These are phyloP conservation scores for Dendrolimus punctatus DNA, from an alignment of 1,140 invertebrate species.

Conservation along the genomic window DNA sequence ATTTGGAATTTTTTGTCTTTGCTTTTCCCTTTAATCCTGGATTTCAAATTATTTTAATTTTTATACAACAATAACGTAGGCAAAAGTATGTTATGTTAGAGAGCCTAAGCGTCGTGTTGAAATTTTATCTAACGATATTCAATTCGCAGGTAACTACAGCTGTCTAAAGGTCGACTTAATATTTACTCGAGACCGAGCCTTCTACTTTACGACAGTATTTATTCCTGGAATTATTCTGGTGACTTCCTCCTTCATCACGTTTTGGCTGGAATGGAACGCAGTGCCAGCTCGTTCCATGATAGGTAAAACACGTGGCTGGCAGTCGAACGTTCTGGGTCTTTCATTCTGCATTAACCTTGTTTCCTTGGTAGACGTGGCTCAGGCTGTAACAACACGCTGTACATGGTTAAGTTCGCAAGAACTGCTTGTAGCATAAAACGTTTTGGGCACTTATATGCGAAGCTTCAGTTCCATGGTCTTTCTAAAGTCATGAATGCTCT, in stretches of 20 bases:
- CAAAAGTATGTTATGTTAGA: neutral
- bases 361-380: conserved; percentile 51
- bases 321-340: conserved; percentile 59
- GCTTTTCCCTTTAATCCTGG: conserved; percentile 18
- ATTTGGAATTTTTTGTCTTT: conserved; percentile 56
- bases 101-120: conserved; percentile 11
- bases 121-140: conserved; percentile 48
- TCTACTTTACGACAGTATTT: conserved; percentile 94
- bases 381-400: conserved; percentile 60
- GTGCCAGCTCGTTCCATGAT: conserved; percentile 91
- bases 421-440: no score
- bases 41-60: conserved; percentile 15
- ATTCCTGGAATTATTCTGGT: conserved; percentile 93
- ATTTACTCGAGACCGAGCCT: conserved; percentile 86
- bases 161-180: conserved; percentile 88
- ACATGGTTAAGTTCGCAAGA: conserved; percentile 34
- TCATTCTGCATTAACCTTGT: conserved; percentile 39
- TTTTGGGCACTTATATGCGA: no score
- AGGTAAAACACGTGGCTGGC: conserved; percentile 75
- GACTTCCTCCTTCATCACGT: conserved; percentile 92
- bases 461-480: neutral
- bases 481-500: no score
- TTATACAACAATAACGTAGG: conserved; percentile 2
- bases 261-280: conserved; percentile 94
- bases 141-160: conserved; percentile 88